Base-by-base conservation (phyloP, 2,888 invertebrate species). In the Spicauda simplicius region DNA sequence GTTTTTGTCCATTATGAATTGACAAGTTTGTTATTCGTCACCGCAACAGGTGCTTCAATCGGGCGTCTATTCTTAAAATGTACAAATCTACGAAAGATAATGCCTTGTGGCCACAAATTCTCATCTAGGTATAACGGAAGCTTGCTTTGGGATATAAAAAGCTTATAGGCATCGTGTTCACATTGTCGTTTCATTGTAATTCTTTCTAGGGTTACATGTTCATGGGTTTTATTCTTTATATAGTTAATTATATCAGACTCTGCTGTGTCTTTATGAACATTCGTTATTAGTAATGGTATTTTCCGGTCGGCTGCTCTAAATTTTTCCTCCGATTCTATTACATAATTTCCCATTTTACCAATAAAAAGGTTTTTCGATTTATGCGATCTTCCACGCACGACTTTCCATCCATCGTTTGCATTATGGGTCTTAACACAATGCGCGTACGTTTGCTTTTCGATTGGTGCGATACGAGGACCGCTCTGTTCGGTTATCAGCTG, bases 81-180 rank as follows among this genome's bases (percentile, higher is more conserved):
- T 1, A 77, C 70, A 73, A 76, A 77, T 0, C 71, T 71, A 37
- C 76, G 56, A 63, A 76, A 76, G 33, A 74, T 71, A 19, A 76
- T 70, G 3, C 76, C 75, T 20, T 69, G 19, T 0, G 77, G 76
- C 76, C 76, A 78, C 18, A 73, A 33, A 10, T 67, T 70, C 4
- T 71, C 72, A 63, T 76, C 69, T 14, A 76, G 53, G 52, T 70
- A 76, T 25, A 73, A 18, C 5, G 67, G n/a, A 12, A 74, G n/a
- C 45, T 74, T 76, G 14, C 18, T 18, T 58, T 71, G 62, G 2
- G 72, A 68, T 16, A 77, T 70, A 25, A 72, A 75, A 19, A 76
- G 72, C 59, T 76, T 75, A 60, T 70, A 76, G 0, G 75, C 75
- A 11, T 72, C 69, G 54, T 77, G 50, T 20, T 70, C n/a, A 14